These are phyloP conservation scores for Donacobius atricapilla DNA, from an alignment of 2,113 vertebrate species.

Conservation along the genomic window DNA sequence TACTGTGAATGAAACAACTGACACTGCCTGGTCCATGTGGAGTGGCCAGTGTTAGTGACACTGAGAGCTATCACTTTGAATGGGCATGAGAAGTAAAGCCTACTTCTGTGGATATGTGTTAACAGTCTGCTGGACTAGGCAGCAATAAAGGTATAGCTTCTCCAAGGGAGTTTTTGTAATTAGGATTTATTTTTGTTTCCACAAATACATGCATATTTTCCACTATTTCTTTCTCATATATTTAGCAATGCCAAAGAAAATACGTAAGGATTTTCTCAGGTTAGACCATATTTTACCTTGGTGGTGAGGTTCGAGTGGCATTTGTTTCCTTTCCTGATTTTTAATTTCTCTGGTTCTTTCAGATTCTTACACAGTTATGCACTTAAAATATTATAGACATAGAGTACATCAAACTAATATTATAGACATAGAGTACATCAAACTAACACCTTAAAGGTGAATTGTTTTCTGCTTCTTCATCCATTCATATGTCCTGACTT, in stretches of 20 bases:
- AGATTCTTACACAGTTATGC: not conserved
- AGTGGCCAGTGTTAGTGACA: not conserved
- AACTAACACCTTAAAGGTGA: not conserved
- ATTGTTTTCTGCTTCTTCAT: not conserved
- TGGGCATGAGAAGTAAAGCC: not conserved
- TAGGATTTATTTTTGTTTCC: not conserved
- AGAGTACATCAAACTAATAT: not conserved
- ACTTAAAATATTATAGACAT: not conserved
- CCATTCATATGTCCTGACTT: not conserved
- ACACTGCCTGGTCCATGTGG: not conserved
- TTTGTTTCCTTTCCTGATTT: not conserved
- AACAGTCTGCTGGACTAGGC: not conserved
- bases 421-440: not conserved
- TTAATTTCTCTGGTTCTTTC: not conserved
- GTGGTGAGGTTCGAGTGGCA: not conserved
- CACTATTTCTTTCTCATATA: not conserved
- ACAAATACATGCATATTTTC: fast-evolving
- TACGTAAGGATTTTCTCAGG: not conserved
- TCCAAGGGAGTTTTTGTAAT: not conserved
- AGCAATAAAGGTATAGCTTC: not conserved
- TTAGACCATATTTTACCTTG: not conserved
- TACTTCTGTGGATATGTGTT: not conserved
- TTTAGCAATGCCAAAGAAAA: not conserved
- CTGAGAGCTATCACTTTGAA: not conserved
- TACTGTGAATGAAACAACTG: not conserved